phyloP scores from a whole-genome alignment of 2,797 vertebrate species.

The Taeniopygia guttata region DNA sequence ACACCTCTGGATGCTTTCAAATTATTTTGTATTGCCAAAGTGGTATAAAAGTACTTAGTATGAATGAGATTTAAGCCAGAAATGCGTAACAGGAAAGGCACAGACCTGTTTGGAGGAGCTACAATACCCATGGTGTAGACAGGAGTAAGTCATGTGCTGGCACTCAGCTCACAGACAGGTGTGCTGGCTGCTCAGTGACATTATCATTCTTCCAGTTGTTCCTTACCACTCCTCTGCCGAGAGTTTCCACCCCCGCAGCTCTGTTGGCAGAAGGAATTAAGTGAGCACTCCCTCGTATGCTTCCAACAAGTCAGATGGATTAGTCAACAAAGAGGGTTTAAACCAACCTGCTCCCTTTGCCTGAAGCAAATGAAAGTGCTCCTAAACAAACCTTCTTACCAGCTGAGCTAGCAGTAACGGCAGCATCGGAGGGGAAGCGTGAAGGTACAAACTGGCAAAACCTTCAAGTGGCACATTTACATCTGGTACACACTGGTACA shows the following conservation, averaged over 20 bases:
- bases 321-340: slow-evolving; percentile 11
- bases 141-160: not conserved
- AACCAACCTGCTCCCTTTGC: slow-evolving; percentile 20
- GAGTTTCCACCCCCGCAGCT: slow-evolving; percentile 24
- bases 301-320: slow-evolving; percentile 43
- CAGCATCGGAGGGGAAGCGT: accelerated
- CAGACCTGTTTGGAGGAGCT: not conserved
- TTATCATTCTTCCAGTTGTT: not conserved
- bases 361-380: slow-evolving; percentile 17
- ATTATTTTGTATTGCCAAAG: not conserved
- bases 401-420: not conserved
- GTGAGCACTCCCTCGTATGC: not conserved
- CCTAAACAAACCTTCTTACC: not conserved
- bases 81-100: not conserved
- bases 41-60: not conserved
- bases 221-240: not conserved
- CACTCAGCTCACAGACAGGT: not conserved
- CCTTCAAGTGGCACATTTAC: not conserved
- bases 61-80: not conserved
- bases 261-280: slow-evolving; percentile 44
- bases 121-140: not conserved
- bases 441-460: not conserved
- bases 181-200: not conserved
- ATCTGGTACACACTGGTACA: not conserved
- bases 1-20: not conserved